phyloP scores from a whole-genome alignment of 2,113 vertebrate species.

The Solenodon paradoxus region DNA sequence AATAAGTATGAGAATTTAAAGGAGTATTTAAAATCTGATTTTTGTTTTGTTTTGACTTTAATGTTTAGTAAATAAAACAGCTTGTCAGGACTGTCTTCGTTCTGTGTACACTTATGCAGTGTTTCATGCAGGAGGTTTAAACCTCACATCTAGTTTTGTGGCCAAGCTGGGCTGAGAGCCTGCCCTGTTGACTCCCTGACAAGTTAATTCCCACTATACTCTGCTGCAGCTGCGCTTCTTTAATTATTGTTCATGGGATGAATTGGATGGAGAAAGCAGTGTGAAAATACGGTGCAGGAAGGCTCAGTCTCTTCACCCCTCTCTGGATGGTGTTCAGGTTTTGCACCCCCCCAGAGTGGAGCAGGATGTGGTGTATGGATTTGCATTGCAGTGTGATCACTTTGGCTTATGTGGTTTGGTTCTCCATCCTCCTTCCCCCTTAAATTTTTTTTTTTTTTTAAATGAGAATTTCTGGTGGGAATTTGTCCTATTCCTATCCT shows the following conservation, averaged over 20 bases:
- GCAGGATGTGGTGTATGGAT: not conserved
- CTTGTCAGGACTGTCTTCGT: not conserved
- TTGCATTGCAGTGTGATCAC: not conserved
- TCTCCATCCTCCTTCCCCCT: not conserved
- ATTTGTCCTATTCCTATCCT: not conserved
- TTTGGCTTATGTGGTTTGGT: not conserved
- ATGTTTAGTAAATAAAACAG: not conserved
- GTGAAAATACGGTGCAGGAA: not conserved
- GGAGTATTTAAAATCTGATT: not conserved
- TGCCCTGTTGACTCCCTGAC: not conserved
- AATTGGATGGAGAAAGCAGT: not conserved
- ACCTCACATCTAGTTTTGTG: not conserved
- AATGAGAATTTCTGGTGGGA: not conserved
- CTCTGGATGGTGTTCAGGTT: not conserved
- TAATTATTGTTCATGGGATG: not conserved
- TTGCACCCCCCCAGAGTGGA: not conserved
- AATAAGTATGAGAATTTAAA: not conserved
- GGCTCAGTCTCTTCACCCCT: not conserved
- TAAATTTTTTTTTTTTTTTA: too few species aligned
- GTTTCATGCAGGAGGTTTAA: not conserved
- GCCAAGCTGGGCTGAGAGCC: too few species aligned
- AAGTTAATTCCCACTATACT: not conserved
- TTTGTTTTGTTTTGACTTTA: not conserved
- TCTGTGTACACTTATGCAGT: not conserved
- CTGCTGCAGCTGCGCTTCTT: not conserved